These are phyloP conservation scores for Manduca sexta DNA, from an alignment of 1,140 invertebrate species.

Conservation along the genomic window DNA sequence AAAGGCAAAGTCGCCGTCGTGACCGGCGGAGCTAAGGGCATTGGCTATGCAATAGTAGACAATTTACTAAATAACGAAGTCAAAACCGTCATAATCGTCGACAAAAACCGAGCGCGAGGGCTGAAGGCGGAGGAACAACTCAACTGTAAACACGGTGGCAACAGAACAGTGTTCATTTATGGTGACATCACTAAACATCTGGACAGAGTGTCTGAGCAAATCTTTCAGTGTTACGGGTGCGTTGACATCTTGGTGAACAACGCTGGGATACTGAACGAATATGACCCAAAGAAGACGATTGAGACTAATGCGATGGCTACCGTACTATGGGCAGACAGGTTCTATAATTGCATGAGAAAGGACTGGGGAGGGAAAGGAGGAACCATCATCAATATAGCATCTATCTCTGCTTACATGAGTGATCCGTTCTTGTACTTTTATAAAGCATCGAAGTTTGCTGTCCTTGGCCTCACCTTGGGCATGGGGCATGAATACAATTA, in stretches of 20 bases:
- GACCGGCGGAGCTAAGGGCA: constrained; percentile 33
- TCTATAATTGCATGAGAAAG: not conserved
- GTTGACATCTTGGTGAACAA: constrained; percentile 77
- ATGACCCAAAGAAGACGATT: not conserved
- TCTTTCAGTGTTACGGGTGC: constrained; percentile 53
- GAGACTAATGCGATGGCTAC: not conserved
- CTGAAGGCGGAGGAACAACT: constrained; percentile 40
- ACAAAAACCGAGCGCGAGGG: constrained; percentile 43
- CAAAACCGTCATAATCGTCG: constrained; percentile 46
- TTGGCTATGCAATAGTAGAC: constrained; percentile 34
- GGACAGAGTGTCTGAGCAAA: constrained; percentile 47
- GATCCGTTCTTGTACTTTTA: not conserved
- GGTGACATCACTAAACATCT: constrained; percentile 70
- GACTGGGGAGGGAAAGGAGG: constrained; percentile 1
- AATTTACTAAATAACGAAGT: constrained; percentile 29
- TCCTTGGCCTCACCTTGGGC: too few relatives aligned
- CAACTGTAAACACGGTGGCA: constrained; percentile 61
- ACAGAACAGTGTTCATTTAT: constrained; percentile 59
- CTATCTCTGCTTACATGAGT: not conserved
- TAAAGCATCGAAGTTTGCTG: too few relatives aligned
- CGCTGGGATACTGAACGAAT: not conserved
- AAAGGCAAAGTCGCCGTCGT: constrained; percentile 30
- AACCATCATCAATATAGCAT: constrained; percentile 5
- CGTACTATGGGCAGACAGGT: not conserved
- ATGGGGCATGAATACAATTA: too few relatives aligned